Percentiles rank a stretch among this genome's conserved stretches.
phyloP scores from a whole-genome alignment of 1,140 invertebrate species.

The Carposina sasakii region DNA sequence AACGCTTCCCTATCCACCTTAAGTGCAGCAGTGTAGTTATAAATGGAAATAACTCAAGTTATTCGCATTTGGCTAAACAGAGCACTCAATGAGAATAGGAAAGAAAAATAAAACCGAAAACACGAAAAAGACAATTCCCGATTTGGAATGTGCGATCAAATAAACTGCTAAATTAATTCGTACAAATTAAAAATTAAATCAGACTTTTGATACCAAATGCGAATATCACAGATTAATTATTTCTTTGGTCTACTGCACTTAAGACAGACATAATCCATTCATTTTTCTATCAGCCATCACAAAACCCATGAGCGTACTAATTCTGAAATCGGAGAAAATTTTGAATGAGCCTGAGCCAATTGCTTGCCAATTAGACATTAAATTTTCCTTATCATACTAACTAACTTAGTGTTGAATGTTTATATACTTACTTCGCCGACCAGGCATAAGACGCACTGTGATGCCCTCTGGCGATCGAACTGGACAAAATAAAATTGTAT shows the following conservation, averaged over 20 bases:
- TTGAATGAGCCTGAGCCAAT: conserved; percentile 35
- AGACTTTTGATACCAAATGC: conserved; percentile 64
- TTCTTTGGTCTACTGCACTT: conserved; percentile 60
- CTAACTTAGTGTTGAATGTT: conserved; percentile 29
- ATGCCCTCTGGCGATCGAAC: conserved; percentile 66
- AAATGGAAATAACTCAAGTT: conserved; percentile 64
- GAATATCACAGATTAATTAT: conserved; percentile 66
- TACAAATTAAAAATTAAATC: conserved; percentile 42
- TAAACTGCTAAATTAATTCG: conserved; percentile 25
- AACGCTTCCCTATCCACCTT: conserved; percentile 60
- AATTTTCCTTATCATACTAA: not conserved
- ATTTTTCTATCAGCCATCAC: conserved; percentile 42
- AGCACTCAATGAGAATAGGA: conserved; percentile 65
- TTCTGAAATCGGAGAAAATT: conserved; percentile 66
- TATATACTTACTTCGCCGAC: conserved; percentile 67
- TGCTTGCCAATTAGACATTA: conserved; percentile 8
- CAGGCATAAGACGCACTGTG: conserved; percentile 66
- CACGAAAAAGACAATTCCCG: conserved; percentile 16
- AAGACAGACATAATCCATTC: conserved; percentile 42
- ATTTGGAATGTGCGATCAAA: conserved; percentile 62
- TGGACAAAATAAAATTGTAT: conserved; percentile 40
- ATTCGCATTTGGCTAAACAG: conserved; percentile 67
- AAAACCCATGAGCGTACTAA: conserved; percentile 70
- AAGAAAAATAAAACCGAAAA: conserved; percentile 12
- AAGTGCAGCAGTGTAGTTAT: conserved; percentile 66